A percentile compares a stretch with the other conserved stretches of the same genome.
phyloP scores from a whole-genome alignment of 2,113 vertebrate species.

The Barnardius zonarius region DNA sequence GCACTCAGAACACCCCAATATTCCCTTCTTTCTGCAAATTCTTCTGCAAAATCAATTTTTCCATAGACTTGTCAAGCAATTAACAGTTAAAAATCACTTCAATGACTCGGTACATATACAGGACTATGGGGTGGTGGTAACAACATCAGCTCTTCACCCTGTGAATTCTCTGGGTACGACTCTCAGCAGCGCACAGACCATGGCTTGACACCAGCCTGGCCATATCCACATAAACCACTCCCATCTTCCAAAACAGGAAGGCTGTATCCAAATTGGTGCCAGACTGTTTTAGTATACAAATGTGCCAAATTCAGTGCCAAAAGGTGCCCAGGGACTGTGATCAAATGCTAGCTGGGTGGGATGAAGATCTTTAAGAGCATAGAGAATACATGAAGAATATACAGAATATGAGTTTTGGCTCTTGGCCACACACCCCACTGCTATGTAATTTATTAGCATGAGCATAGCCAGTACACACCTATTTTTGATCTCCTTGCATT shows the following conservation, averaged over 20 bases:
- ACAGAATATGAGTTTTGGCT: neutral
- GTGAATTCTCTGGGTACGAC: neutral
- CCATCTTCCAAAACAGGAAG: neutral
- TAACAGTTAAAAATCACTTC: neutral
- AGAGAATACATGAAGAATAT: neutral
- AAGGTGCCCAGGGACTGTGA: neutral
- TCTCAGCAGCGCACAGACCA: neutral
- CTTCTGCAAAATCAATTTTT: neutral
- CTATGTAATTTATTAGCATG: neutral
- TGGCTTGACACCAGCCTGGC: rapidly evolving
- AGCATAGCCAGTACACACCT: neutral
- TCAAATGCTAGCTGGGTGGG: too few species aligned
- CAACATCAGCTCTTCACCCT: neutral
- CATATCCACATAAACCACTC: neutral
- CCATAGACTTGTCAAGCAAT: neutral
- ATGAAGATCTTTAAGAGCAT: neutral
- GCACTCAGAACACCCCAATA: neutral
- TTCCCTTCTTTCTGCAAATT: neutral
- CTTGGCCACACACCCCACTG: neutral
- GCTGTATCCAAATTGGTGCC: neutral
- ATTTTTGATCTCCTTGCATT: neutral
- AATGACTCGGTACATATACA: neutral
- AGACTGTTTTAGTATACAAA: neutral
- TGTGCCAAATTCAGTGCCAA: neutral
- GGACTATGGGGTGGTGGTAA: neutral